phyloP scores from a whole-genome alignment of 2,113 vertebrate species.

The Bubo blakistoni region DNA sequence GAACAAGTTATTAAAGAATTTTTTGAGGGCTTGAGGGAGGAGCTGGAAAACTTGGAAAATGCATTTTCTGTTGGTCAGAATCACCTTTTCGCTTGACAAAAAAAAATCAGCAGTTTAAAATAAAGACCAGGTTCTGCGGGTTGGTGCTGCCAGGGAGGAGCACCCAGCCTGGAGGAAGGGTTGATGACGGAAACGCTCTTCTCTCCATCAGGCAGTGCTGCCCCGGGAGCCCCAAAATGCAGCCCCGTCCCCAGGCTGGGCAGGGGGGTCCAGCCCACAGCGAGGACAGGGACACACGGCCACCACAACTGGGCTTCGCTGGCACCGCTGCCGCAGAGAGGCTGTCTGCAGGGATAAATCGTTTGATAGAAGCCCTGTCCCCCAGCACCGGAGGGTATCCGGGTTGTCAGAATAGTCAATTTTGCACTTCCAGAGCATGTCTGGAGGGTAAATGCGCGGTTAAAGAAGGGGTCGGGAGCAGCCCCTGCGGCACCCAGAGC shows the following conservation, averaged over 20 bases:
- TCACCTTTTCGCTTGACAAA: neutral
- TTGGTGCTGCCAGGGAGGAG: neutral
- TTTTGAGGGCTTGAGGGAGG: neutral
- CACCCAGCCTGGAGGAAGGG: neutral
- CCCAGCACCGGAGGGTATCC: accelerated
- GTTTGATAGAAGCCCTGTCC: neutral
- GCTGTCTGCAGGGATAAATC: neutral
- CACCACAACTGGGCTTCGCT: accelerated
- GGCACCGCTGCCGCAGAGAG: neutral
- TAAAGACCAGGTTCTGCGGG: neutral
- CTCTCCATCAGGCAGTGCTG: neutral
- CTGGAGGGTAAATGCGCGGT: accelerated
- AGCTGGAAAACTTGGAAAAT: neutral
- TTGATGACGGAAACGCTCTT: neutral
- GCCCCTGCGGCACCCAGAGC: neutral
- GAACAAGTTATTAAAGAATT: neutral
- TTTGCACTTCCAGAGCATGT: neutral
- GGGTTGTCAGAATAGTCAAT: neutral
- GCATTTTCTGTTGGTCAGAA: accelerated
- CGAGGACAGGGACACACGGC: neutral
- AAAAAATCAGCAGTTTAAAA: neutral
- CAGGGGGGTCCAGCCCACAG: accelerated
- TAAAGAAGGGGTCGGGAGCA: neutral
- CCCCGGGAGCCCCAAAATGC: neutral
- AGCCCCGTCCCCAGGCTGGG: accelerated